Conservation (phyloP, 2,888 invertebrate genomes). For the Philhelius pedissequus region DNA sequence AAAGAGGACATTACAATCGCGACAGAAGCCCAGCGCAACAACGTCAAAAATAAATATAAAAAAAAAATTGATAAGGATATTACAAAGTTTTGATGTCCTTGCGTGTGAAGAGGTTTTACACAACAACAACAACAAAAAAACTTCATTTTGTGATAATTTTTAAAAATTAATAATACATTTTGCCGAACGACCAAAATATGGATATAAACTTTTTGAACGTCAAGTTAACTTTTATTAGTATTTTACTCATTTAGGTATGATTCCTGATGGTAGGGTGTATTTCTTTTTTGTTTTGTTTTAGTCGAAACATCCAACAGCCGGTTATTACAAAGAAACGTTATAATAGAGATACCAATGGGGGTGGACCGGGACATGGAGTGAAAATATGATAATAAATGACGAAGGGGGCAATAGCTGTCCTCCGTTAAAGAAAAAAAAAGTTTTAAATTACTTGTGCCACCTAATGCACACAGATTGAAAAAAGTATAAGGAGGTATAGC, state of each 20-base stretch:
- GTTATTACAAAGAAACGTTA: conserved; percentile 19
- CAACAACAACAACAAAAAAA: no score
- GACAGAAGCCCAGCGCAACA: conserved; percentile 25
- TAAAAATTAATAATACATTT: conserved; percentile 64
- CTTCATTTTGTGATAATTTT: conserved; percentile 66
- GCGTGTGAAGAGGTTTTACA: not conserved
- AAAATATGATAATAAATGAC: conserved; percentile 2
- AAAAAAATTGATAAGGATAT: conserved; percentile 17
- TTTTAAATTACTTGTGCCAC: conserved; percentile 64
- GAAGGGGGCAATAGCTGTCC: conserved; percentile 28
- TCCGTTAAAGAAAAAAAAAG: conserved; percentile 32
- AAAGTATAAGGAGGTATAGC: not conserved
- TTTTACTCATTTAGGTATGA: conserved; percentile 66
- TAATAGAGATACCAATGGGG: no score
- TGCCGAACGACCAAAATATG: not conserved
- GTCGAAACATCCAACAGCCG: conserved; percentile 2
- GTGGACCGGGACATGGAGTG: not conserved
- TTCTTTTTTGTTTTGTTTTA: not conserved
- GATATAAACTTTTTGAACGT: conserved; percentile 51
- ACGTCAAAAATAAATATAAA: not conserved
- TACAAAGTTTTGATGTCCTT: conserved; percentile 33
- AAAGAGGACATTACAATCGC: conserved; percentile 49
- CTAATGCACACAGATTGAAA: conserved; percentile 35
- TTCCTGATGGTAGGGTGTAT: conserved; percentile 34
- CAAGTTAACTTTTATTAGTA: conserved; percentile 66